These are phyloP conservation scores for Struthio camelus DNA, from an alignment of 2,113 vertebrate species.

Conservation along the genomic window DNA sequence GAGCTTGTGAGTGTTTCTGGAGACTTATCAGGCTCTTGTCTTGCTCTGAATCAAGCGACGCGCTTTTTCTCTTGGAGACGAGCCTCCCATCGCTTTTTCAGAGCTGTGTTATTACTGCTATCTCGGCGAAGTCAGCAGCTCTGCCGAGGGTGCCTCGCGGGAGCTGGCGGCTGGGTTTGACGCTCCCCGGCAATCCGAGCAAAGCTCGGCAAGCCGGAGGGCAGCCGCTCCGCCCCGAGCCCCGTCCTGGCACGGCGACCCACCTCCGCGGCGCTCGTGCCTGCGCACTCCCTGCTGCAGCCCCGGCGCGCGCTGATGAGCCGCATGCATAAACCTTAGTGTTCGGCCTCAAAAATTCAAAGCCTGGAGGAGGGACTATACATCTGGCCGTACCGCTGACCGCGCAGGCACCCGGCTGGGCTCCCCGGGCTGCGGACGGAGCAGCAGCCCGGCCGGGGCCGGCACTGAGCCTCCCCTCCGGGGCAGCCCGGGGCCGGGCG, in stretches of 20 bases:
- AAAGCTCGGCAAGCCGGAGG: accelerated
- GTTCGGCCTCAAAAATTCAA: background rate
- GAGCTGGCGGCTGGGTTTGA: background rate
- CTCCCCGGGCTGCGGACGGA: no score
- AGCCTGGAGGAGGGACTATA: background rate
- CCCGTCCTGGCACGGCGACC: no score
- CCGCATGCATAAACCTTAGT: background rate
- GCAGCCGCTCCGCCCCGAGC: background rate
- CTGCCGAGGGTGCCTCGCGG: background rate
- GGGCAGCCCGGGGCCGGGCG: background rate
- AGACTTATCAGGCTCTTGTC: background rate
- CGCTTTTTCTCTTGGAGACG: background rate
- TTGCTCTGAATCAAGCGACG: background rate
- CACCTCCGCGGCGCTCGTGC: no score
- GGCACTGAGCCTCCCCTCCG: no score
- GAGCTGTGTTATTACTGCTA: background rate
- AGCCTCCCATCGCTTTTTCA: background rate
- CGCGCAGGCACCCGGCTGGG: no score
- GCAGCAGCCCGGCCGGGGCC: no score
- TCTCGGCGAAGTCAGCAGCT: background rate
- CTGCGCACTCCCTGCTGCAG: background rate
- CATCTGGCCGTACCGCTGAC: no score
- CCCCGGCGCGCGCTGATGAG: background rate
- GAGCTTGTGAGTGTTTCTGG: background rate
- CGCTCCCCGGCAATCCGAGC: background rate